Conservation (phyloP, 2,113 vertebrate species). For the Mastomys coucha region DNA sequence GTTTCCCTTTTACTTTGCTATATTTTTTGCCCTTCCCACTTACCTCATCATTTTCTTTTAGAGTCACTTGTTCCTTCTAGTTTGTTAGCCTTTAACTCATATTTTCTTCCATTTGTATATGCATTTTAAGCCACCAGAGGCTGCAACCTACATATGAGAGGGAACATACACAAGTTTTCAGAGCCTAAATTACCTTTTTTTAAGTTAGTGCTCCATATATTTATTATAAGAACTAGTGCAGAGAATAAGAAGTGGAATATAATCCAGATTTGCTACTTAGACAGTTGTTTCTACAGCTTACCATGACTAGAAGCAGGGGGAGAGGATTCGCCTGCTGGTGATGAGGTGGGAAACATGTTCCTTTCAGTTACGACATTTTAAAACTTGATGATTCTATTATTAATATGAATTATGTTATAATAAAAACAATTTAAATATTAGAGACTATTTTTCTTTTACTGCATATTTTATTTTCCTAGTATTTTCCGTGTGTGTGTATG, state of each 20-base stretch:
- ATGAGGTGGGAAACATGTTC: not conserved
- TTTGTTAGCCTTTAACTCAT: not conserved
- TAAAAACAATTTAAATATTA: constrained; percentile 9
- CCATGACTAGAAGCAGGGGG: not conserved
- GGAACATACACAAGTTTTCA: not conserved
- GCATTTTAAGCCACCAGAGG: not conserved
- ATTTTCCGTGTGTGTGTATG: not conserved
- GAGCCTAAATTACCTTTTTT: not conserved
- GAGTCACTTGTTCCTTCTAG: not conserved
- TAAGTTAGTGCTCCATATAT: not conserved
- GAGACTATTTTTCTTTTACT: not conserved
- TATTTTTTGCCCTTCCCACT: not conserved
- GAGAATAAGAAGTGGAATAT: not conserved
- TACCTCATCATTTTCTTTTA: not conserved
- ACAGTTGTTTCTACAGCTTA: not conserved
- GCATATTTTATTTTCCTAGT: not conserved
- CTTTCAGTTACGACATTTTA: not conserved
- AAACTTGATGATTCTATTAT: not conserved
- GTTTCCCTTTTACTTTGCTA: not conserved
- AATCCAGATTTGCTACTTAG: not conserved
- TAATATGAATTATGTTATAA: not conserved
- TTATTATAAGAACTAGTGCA: not conserved
- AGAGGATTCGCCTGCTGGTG: not conserved
- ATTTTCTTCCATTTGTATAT: not conserved
- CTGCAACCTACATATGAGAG: not conserved